Percentiles rank a stretch among this genome's conserved stretches.
Conservation (phyloP, 2,888 invertebrate species). For the Slavum lentiscoides region DNA sequence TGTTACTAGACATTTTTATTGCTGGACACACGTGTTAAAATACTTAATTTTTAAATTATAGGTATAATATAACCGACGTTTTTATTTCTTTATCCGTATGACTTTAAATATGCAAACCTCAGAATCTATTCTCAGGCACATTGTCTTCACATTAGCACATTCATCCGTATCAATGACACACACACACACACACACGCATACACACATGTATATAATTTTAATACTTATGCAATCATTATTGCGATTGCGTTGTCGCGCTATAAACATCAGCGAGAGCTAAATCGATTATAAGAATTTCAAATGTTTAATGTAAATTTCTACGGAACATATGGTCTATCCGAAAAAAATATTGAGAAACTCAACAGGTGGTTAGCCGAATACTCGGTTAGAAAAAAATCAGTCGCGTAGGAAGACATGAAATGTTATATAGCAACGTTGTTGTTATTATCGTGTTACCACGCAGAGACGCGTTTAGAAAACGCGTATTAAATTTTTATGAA, state of each 20-base stretch:
- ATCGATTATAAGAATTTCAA: background rate
- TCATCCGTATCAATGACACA: background rate
- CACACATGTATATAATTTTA: background rate
- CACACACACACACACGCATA: too few relatives aligned
- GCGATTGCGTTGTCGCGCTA: background rate
- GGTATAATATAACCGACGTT: background rate
- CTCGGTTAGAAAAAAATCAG: constrained; percentile 7
- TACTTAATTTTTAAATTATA: constrained; percentile 5
- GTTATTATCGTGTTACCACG: background rate
- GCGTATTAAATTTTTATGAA: constrained; percentile 23
- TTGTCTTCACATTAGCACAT: constrained; percentile 14
- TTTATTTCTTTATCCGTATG: background rate
- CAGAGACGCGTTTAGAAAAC: constrained; percentile 10
- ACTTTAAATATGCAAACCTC: background rate
- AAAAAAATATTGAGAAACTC: constrained; percentile 21
- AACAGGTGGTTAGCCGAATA: constrained; percentile 37
- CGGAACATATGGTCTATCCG: constrained; percentile 26
- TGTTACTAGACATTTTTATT: constrained; percentile 5
- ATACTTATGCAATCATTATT: background rate
- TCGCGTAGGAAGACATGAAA: constrained; percentile 29
- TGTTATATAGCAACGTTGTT: constrained; percentile 21
- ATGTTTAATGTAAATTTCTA: background rate
- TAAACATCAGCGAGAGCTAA: background rate
- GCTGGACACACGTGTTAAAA: background rate
- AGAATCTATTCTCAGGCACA: background rate